A percentile compares a stretch with the other conserved stretches of the same genome.
These are phyloP conservation scores for Pseudococcus longispinus DNA, from an alignment of 2,888 invertebrate species.

Conservation along the genomic window DNA sequence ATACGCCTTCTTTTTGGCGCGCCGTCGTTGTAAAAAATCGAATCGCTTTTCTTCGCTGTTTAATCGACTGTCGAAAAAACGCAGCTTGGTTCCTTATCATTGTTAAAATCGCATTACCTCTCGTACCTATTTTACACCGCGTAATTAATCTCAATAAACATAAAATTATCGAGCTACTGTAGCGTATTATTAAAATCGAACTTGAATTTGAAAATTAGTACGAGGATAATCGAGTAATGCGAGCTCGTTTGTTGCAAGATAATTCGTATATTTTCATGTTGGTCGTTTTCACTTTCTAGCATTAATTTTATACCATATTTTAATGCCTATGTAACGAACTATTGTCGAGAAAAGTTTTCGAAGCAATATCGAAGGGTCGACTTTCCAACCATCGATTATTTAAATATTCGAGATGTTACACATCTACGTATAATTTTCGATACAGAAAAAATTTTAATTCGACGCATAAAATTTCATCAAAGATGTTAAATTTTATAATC, in stretches of 20 bases:
- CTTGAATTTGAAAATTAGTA: not conserved
- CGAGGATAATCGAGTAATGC: not conserved
- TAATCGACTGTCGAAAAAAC: not conserved
- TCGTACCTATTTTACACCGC: not conserved
- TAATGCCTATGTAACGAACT: not conserved
- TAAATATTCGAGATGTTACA: not conserved
- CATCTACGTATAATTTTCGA: too few relatives aligned
- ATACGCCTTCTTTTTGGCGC: not conserved
- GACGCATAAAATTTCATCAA: too few relatives aligned
- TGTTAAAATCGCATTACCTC: not conserved
- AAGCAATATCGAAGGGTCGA: not conserved
- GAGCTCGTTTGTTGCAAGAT: not conserved
- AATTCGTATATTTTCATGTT: not conserved
- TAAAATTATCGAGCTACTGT: not conserved
- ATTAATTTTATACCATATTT: not conserved
- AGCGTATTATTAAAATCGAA: not conserved
- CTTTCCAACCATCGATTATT: slow-evolving; percentile 1
- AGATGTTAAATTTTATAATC: too few relatives aligned
- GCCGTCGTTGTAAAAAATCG: not conserved
- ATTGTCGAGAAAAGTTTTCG: not conserved
- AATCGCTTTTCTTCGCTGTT: not conserved
- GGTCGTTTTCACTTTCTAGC: slow-evolving; percentile 7
- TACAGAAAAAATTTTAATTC: too few relatives aligned
- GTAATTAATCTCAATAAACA: slow-evolving; percentile 1
- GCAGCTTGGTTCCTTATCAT: not conserved